Conservation (phyloP, 2,888 invertebrate genomes). For the Altica lythri region DNA sequence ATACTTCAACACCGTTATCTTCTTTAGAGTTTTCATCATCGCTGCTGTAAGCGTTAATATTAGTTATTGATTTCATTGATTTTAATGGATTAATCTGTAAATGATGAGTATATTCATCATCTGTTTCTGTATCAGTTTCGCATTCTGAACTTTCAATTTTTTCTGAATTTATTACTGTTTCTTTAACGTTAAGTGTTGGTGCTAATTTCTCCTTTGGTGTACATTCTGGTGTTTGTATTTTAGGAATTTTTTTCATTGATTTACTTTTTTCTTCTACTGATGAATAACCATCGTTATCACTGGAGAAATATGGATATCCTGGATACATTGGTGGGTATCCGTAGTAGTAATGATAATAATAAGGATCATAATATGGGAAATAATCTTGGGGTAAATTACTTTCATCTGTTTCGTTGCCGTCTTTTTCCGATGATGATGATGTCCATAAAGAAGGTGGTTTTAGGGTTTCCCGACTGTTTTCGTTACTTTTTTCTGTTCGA, state of each 20-base stretch:
- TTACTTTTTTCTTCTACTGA: slow-evolving; percentile 48
- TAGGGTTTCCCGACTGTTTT: slow-evolving; percentile 7
- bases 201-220: slow-evolving; percentile 39
- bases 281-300: slow-evolving; percentile 53
- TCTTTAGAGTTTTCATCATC: slow-evolving; percentile 43
- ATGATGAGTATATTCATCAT: neutral
- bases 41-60: slow-evolving; percentile 58
- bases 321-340: slow-evolving; percentile 52
- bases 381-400: slow-evolving; percentile 35
- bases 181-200: slow-evolving; percentile 35
- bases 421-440: slow-evolving; percentile 23
- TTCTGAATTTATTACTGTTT: slow-evolving; percentile 25
- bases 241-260: slow-evolving; percentile 51
- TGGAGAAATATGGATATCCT: slow-evolving; percentile 45
- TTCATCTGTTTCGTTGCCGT: slow-evolving; percentile 30
- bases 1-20: slow-evolving; percentile 47
- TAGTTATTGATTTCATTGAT: slow-evolving; percentile 61
- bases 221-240: slow-evolving; percentile 37
- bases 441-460: slow-evolving; percentile 12
- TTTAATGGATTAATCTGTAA: slow-evolving; percentile 46
- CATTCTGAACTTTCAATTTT: slow-evolving; percentile 43
- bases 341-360: slow-evolving; percentile 49
- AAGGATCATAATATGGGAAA: slow-evolving; percentile 53
- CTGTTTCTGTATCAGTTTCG: slow-evolving; percentile 43
- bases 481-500: slow-evolving; percentile 28